phyloP scores from a whole-genome alignment of 2,888 invertebrate species.

The Sialis fuliginosa region DNA sequence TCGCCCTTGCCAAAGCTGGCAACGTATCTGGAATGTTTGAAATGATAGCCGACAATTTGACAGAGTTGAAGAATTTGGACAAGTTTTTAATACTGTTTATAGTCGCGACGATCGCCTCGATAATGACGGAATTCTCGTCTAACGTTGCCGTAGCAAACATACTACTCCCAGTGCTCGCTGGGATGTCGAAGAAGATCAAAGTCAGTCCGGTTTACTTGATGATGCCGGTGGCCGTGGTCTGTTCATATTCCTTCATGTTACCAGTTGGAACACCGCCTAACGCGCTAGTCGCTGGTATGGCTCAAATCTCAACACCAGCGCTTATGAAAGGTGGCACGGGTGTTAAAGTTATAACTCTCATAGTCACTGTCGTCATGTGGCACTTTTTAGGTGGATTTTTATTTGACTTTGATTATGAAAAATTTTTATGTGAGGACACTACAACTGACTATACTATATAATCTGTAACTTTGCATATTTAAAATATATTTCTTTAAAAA shows the following conservation, averaged over 20 bases:
- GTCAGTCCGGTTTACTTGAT: slow-evolving; percentile 80
- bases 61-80: slow-evolving; percentile 7
- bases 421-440: too few species aligned
- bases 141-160: neutral
- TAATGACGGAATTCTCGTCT: slow-evolving; percentile 22
- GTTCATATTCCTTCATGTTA: slow-evolving; percentile 85
- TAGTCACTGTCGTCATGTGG: too few species aligned
- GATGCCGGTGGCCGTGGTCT: slow-evolving; percentile 73
- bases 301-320: slow-evolving; percentile 59
- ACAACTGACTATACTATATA: neutral
- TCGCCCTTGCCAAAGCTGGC: slow-evolving; percentile 35
- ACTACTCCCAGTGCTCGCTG: too few species aligned
- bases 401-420: too few species aligned
- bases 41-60: slow-evolving; percentile 25
- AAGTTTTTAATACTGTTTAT: slow-evolving; percentile 24
- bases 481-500: neutral
- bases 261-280: slow-evolving; percentile 95
- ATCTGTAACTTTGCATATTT: too few species aligned
- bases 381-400: too few species aligned
- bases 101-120: slow-evolving; percentile 26
- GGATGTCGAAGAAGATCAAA: slow-evolving; percentile 18
- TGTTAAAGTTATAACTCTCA: too few species aligned
- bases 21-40: slow-evolving; percentile 29
- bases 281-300: slow-evolving; percentile 77
- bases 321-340: slow-evolving; percentile 38